Evolutionary conservation across 2,888 invertebrate genomes (phyloP), one percentile per base, ranked within the genome.

Genomic region (Ctena decussata): DNA sequence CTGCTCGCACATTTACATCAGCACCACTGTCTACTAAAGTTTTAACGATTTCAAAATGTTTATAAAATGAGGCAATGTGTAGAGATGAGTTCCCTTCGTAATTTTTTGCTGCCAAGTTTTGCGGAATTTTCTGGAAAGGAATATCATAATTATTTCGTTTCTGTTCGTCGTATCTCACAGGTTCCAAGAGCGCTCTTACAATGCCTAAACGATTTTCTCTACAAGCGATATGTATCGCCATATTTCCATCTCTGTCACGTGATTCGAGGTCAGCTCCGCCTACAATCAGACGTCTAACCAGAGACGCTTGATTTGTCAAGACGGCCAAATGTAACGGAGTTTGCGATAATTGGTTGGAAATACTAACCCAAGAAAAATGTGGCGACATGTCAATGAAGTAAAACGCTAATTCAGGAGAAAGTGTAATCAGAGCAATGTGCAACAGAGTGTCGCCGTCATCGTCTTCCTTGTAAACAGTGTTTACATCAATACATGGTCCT

Each of bases 51-150:
- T 78, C 69, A 12, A 65, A 32, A 72, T 71, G 35, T 11, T 75
- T 65, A 3, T 35, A 30, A 21, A 44, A 35, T 8, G 81, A 74
- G 27, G 88, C 85, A 12, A 88, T 30, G 73, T 88, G 88, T 6
- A 86, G 71, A 77, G 79, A 73, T 1, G 85, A 69, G 39, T 72
- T 30, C 8, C 88, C 85, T n/a, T 86, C 81, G 30, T 83, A 85
- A 35, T 88, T 88, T n/a, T 41, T 76, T 18, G 72, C 24, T 39
- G 85, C 81, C 30, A 85, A 27, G 30, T 57, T 74, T 49, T 73
- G 82, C 0, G 24, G 70, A 21, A 35, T 35, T 18, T 27, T 27
- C 65, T 77, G 76, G 53, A 65, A 77, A 30, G 37, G 77, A 1
- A 65, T n/a, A n/a, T 60, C 41, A 49, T 65, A 84, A 8, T 35